phyloP scores from a whole-genome alignment of 2,113 vertebrate genomes.

The Genyomyrus donnyi region DNA sequence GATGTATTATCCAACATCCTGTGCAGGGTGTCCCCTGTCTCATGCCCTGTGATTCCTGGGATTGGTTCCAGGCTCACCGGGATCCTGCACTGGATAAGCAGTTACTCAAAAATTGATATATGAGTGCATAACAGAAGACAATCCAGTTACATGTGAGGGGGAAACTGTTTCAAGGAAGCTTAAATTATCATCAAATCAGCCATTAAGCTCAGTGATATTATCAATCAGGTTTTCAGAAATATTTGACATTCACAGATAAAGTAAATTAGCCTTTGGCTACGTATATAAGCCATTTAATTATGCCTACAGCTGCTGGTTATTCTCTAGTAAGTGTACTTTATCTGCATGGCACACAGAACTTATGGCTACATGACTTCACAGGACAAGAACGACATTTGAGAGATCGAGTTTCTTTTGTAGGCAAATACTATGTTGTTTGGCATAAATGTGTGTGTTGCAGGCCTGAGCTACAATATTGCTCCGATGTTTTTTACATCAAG shows the following conservation, averaged over 20 bases:
- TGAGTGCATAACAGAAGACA: background rate
- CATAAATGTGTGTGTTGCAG: background rate
- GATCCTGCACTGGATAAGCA: background rate
- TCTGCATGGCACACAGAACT: background rate
- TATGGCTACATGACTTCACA: background rate
- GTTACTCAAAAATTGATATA: background rate
- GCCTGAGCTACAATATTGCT: background rate
- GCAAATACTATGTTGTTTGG: background rate
- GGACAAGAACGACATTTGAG: background rate
- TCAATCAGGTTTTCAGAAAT: background rate
- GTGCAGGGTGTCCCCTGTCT: background rate
- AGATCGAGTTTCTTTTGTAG: background rate
- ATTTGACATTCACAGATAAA: background rate
- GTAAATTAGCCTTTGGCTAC: background rate
- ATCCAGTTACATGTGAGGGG: background rate
- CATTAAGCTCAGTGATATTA: background rate
- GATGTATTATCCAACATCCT: background rate
- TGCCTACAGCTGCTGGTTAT: background rate
- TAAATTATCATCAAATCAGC: background rate
- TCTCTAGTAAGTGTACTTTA: background rate
- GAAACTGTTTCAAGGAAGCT: background rate
- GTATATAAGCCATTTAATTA: background rate
- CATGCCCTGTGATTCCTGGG: background rate
- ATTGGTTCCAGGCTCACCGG: background rate
- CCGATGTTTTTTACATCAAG: background rate